phyloP scores from a whole-genome alignment of 2,888 invertebrate species.

The Drosophila mayaguana region DNA sequence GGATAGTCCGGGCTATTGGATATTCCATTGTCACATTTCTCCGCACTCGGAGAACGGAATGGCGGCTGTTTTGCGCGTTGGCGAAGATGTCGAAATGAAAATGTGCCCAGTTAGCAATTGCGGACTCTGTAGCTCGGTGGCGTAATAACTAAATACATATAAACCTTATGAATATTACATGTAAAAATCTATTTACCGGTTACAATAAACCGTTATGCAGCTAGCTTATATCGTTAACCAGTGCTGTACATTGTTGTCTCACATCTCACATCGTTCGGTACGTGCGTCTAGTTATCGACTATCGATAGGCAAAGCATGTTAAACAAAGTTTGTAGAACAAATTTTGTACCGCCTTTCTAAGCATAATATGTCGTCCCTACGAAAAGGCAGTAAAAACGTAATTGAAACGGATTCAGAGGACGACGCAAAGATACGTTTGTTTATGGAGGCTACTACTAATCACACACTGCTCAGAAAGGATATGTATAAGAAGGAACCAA shows the following conservation, averaged over 20 bases:
- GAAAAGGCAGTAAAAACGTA: background rate
- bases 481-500: slow-evolving; percentile 52
- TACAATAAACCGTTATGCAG: slow-evolving; percentile 11
- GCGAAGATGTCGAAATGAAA: slow-evolving; percentile 81
- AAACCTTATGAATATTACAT: background rate
- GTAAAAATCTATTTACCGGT: background rate
- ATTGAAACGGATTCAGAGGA: slow-evolving; percentile 50
- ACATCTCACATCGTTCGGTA: background rate
- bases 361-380: slow-evolving; percentile 5
- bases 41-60: slow-evolving; percentile 82
- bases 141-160: slow-evolving; percentile 25
- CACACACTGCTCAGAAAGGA: slow-evolving; percentile 70
- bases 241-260: slow-evolving; percentile 4
- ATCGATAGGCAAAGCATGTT: slow-evolving; percentile 16
- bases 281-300: slow-evolving; percentile 1
- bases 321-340: background rate
- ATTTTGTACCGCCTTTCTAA: background rate
- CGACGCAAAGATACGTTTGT: slow-evolving; percentile 58
- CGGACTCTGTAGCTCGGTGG: slow-evolving; percentile 77
- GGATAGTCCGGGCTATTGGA: slow-evolving; percentile 83
- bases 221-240: background rate
- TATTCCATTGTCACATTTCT: slow-evolving; percentile 82
- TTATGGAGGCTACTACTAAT: slow-evolving; percentile 78
- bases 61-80: slow-evolving; percentile 80
- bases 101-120: slow-evolving; percentile 83